These are phyloP conservation scores for Scyliorhinus canicula DNA, from an alignment of 2,797 vertebrate genomes.

Conservation along the genomic window DNA sequence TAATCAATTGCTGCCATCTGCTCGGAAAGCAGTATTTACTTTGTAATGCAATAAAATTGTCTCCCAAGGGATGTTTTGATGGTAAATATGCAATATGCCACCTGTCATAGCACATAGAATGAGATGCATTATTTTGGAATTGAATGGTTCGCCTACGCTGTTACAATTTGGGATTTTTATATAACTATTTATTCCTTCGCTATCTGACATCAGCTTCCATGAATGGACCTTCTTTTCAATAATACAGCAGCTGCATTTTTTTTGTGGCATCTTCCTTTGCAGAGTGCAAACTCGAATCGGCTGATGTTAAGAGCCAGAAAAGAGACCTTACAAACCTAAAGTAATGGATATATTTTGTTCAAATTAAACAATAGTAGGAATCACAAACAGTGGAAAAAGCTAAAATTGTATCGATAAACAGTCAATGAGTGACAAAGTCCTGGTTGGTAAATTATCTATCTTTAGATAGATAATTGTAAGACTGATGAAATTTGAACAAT, in stretches of 20 bases:
- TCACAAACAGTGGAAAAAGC: neutral
- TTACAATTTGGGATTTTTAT: neutral
- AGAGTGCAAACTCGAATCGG: neutral
- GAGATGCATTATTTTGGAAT: constrained; percentile 19
- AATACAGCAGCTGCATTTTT: neutral
- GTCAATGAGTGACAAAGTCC: neutral
- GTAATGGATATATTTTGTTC: neutral
- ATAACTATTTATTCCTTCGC: neutral
- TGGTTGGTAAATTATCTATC: neutral
- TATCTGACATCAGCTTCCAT: neutral
- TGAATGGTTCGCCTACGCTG: neutral
- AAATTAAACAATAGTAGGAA: neutral
- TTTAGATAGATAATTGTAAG: no score
- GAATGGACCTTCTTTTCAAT: neutral
- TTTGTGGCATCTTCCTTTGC: neutral
- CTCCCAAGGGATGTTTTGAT: neutral
- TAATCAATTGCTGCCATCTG: constrained; percentile 32
- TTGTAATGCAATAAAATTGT: constrained; percentile 27
- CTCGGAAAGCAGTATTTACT: constrained; percentile 30
- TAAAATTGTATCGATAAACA: neutral
- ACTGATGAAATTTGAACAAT: neutral
- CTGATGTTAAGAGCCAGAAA: no score
- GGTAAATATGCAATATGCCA: constrained; percentile 16
- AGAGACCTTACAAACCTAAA: neutral
- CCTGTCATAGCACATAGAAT: constrained; percentile 16